Percentiles rank a stretch among this genome's conserved stretches.
Evolutionary conservation across 2,113 vertebrate genomes (phyloP).

Genomic region (Shinisaurus crocodilurus): DNA sequence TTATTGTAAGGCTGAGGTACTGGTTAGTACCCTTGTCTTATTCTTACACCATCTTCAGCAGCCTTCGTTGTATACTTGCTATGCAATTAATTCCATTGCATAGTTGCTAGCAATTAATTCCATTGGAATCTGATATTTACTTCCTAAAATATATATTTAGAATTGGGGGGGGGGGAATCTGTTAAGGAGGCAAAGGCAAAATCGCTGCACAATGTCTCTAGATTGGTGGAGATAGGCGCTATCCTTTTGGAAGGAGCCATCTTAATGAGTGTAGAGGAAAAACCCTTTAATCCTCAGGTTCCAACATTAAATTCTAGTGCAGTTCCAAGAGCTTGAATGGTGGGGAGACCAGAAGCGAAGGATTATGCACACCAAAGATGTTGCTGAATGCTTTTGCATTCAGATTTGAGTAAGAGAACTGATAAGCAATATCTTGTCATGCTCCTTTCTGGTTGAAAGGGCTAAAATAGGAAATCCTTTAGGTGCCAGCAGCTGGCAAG

Average conservation of each 20-base stretch:
- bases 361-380: background rate
- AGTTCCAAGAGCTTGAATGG: background rate
- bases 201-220: background rate
- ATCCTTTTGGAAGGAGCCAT: background rate
- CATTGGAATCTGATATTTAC: background rate
- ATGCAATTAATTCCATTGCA: background rate
- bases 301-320: background rate
- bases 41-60: background rate
- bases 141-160: background rate
- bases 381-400: background rate
- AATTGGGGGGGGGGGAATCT: background rate
- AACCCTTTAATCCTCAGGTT: background rate
- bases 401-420: slow-evolving; percentile 31
- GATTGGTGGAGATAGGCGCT: background rate
- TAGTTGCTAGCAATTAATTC: background rate
- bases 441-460: background rate
- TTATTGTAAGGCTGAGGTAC: background rate
- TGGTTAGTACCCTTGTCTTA: background rate
- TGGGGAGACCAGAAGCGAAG: background rate
- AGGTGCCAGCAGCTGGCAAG: background rate
- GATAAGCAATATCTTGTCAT: too few relatives aligned
- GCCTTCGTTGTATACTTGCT: background rate
- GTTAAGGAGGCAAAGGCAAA: background rate
- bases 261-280: background rate
- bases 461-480: background rate